Conservation (phyloP, 1,140 invertebrate genomes). For the Drosophila quadrilineata region DNA sequence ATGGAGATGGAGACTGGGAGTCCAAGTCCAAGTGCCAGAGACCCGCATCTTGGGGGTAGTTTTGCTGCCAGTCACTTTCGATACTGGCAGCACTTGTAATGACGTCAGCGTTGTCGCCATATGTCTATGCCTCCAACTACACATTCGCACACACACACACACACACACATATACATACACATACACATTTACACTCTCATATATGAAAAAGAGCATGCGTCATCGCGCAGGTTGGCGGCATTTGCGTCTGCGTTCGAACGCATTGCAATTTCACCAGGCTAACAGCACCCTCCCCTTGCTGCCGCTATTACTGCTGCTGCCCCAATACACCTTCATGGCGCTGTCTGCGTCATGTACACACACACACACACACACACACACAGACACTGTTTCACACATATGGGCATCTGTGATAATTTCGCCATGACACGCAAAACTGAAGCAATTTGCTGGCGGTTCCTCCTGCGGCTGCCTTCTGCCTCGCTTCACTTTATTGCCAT, state of each 20-base stretch:
- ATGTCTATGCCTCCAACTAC: conserved; percentile 49
- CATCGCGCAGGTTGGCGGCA: conserved; percentile 51
- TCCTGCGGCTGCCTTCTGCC: too few species aligned
- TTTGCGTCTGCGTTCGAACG: conserved; percentile 6
- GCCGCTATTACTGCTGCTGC: too few species aligned
- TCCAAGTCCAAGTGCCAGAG: not conserved
- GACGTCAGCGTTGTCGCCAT: conserved; percentile 76
- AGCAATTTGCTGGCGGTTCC: conserved; percentile 44
- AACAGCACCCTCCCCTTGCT: too few species aligned
- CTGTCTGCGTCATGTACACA: conserved; percentile 52
- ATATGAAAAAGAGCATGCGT: conserved; percentile 56
- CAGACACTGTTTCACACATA: not conserved
- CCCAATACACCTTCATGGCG: conserved; percentile 13
- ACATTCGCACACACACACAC: conserved; percentile 11
- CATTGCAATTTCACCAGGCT: conserved; percentile 66
- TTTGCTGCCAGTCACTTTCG: conserved; percentile 29
- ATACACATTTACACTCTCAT: conserved; percentile 10
- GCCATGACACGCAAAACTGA: conserved; percentile 67
- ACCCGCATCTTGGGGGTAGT: conserved; percentile 25
- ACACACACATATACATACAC: conserved; percentile 9
- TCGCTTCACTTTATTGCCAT: conserved; percentile 48
- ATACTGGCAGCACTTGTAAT: conserved; percentile 21
- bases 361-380: conserved; percentile 4
- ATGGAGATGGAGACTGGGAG: too few species aligned
- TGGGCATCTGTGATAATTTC: conserved; percentile 51